Evolutionary conservation across 2,113 vertebrate genomes (phyloP).

Genomic region (Prinia subflava): DNA sequence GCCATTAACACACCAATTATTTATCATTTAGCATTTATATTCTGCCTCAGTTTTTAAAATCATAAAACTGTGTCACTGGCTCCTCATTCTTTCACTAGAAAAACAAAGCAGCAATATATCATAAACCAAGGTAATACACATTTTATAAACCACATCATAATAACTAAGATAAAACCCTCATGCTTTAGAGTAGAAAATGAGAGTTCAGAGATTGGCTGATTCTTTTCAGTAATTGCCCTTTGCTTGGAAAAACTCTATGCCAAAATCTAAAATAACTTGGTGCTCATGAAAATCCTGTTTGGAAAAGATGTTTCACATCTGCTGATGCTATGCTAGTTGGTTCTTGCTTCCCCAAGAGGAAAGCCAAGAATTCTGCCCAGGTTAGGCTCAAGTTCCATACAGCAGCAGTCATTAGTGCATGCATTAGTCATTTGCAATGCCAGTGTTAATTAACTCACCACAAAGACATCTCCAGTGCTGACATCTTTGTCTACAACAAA

Average conservation of each 20-base stretch:
- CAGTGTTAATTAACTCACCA: slow-evolving; percentile 78
- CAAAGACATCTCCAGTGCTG: slow-evolving; percentile 81
- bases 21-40: not conserved
- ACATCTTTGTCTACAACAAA: slow-evolving; percentile 94
- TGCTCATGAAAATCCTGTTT: not conserved
- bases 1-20: not conserved
- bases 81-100: not conserved
- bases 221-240: not conserved
- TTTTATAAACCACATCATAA: not conserved
- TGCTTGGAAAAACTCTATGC: not conserved
- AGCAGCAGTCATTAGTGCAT: not conserved
- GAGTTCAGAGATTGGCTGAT: not conserved
- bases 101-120: not conserved
- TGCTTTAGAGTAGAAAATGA: not conserved
- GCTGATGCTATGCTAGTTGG: not conserved
- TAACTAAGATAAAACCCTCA: not conserved
- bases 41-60: not conserved
- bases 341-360: not conserved
- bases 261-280: not conserved
- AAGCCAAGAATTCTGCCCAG: not conserved
- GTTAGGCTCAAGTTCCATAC: not conserved
- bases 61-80: not conserved
- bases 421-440: not conserved
- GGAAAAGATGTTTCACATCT: not conserved
- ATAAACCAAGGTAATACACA: not conserved